Conservation (phyloP, 2,113 vertebrate species). For the Nyctibius bracteatus region DNA sequence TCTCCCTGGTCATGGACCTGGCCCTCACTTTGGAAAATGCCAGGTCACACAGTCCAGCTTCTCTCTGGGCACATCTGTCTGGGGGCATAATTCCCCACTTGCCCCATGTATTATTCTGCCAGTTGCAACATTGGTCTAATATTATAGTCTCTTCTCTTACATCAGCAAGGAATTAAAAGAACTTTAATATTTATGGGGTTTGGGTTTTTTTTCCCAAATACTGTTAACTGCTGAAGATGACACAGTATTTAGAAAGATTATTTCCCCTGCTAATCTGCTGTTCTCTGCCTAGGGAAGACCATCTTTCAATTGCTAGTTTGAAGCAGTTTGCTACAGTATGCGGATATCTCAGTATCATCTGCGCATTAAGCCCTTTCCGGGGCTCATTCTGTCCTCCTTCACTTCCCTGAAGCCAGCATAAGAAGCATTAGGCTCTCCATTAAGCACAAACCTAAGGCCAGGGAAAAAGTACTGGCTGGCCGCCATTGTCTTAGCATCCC, state of each 20-base stretch:
- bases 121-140: not conserved
- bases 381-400: not conserved
- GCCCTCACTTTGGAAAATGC: not conserved
- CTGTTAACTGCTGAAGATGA: slow-evolving; percentile 6
- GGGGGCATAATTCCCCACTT: not conserved
- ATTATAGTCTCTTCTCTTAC: not conserved
- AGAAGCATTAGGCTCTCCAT: not conserved
- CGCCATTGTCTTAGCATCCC: not conserved
- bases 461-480: not conserved
- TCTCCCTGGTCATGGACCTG: not conserved
- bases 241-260: slow-evolving; percentile 2
- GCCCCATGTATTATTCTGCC: not conserved
- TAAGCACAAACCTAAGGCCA: not conserved
- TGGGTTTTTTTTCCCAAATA: not conserved
- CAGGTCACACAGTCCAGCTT: not conserved
- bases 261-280: not conserved
- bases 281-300: not conserved
- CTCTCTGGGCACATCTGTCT: not conserved
- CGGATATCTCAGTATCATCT: not conserved
- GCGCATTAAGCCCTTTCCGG: not conserved
- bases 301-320: not conserved
- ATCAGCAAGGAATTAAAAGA: not conserved
- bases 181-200: not conserved
- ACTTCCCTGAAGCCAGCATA: not conserved
- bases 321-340: not conserved